Conservation (phyloP, 2,888 invertebrate genomes). For the Koerneria pararmatus region DNA sequence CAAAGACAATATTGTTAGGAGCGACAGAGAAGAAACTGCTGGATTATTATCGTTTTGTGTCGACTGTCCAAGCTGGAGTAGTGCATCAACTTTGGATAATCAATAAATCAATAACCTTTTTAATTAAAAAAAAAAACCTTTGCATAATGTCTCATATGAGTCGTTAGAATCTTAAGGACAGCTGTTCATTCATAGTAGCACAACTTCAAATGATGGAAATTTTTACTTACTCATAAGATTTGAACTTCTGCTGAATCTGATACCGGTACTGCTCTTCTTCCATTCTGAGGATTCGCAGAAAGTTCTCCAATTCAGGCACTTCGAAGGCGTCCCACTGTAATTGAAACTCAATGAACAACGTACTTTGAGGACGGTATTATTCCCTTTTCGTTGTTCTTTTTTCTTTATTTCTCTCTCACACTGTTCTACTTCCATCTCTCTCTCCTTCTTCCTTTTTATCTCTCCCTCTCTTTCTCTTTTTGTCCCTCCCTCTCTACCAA, state of each 20-base stretch:
- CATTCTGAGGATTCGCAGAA: conserved; percentile 65
- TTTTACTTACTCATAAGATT: conserved; percentile 49
- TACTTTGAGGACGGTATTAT: not conserved
- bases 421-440: conserved; percentile 13
- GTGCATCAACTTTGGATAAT: too few species aligned
- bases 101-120: too few species aligned
- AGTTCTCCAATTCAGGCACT: conserved; percentile 66
- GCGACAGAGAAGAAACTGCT: not conserved
- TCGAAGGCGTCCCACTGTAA: conserved; percentile 67
- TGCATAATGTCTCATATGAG: too few species aligned
- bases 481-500: too few species aligned
- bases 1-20: not conserved
- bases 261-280: conserved; percentile 65
- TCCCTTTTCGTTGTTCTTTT: conserved; percentile 1
- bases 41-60: too few species aligned
- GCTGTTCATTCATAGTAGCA: too few species aligned
- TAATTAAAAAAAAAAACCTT: too few species aligned
- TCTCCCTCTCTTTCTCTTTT: too few species aligned
- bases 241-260: conserved; percentile 64
- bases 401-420: not conserved
- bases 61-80: too few species aligned
- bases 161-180: too few species aligned
- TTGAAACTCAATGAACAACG: conserved; percentile 26
- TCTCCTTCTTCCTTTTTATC: too few species aligned
- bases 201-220: not conserved